Evolutionary conservation across 2,888 invertebrate genomes (phyloP).

Genomic region (Dryomyza anilis): DNA sequence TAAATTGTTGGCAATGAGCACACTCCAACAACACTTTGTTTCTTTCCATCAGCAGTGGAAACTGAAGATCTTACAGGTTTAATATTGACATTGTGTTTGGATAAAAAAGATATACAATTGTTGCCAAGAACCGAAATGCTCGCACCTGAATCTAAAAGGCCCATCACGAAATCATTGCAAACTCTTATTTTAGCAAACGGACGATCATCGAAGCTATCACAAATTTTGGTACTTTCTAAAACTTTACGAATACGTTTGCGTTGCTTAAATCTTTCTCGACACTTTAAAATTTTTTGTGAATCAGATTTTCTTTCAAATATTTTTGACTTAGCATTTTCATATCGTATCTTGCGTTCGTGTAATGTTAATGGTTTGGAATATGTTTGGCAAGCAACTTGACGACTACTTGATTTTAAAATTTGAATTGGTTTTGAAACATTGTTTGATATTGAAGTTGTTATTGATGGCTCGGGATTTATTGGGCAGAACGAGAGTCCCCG

Average conservation of each 20-base stretch:
- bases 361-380: neutral
- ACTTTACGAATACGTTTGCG: neutral
- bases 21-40: neutral
- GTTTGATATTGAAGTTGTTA: neutral
- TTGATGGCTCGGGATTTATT: neutral
- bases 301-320: neutral
- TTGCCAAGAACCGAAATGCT: neutral
- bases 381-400: neutral
- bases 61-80: neutral
- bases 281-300: neutral
- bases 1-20: neutral
- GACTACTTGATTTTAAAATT: neutral
- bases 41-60: neutral
- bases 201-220: neutral
- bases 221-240: neutral
- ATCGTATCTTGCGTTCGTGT: neutral
- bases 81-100: too few species aligned
- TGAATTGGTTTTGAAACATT: neutral
- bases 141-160: neutral
- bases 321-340: neutral
- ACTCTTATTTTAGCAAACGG: neutral
- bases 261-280: neutral
- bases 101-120: neutral
- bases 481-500: neutral
- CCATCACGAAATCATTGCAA: neutral